These are phyloP conservation scores for Porphyrio hochstetteri DNA, from an alignment of 2,113 vertebrate genomes.

Conservation along the genomic window DNA sequence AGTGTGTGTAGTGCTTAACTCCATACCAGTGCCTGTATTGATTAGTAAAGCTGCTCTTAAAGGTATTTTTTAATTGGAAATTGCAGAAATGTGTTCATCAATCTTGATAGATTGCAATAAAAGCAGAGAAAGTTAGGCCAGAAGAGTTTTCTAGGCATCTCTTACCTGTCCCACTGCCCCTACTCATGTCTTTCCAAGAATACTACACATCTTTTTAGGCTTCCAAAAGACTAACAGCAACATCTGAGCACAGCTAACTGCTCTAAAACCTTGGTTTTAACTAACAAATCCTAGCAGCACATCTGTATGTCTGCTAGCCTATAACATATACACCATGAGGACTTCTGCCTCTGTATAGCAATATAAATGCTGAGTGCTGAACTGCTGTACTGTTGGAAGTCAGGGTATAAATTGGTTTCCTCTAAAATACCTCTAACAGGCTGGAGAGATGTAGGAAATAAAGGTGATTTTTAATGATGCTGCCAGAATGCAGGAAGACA, in stretches of 20 bases:
- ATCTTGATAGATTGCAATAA: neutral
- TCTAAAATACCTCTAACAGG: neutral
- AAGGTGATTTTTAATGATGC: neutral
- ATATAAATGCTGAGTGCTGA: neutral
- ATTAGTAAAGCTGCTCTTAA: neutral
- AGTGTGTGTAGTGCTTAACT: neutral
- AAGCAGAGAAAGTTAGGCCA: neutral
- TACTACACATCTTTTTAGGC: neutral
- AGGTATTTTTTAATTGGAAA: neutral
- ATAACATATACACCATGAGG: neutral
- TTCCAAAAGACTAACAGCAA: neutral
- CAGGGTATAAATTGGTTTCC: neutral
- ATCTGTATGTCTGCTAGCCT: neutral
- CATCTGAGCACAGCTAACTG: neutral
- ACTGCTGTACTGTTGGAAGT: neutral
- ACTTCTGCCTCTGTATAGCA: neutral
- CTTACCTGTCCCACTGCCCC: neutral
- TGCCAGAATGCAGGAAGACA: neutral
- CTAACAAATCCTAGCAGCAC: neutral
- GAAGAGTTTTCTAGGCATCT: neutral
- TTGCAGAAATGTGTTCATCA: neutral
- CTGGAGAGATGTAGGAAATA: neutral
- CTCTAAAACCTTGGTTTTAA: conserved; percentile 5
- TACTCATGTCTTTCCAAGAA: neutral
- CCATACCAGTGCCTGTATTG: neutral